Evolutionary conservation across 2,113 vertebrate genomes (phyloP).

Genomic region (Proterorhinus semilunaris): DNA sequence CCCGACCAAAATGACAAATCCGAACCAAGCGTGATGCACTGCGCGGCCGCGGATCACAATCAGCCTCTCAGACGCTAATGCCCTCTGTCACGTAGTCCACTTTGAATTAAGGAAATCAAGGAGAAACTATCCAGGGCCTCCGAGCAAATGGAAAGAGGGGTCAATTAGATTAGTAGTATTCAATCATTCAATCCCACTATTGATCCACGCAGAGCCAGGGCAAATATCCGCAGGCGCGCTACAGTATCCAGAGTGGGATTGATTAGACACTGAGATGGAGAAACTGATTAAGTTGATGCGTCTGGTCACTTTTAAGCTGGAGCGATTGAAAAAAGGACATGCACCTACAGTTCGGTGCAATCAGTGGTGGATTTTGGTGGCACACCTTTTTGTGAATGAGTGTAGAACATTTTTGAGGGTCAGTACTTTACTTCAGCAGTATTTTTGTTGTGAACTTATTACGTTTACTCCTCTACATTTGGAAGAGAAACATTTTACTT

Average conservation of each 20-base stretch:
- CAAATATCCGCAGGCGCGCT: constrained; percentile 53
- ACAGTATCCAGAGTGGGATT: constrained; percentile 55
- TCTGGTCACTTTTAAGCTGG: constrained; percentile 30
- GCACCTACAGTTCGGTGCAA: background rate
- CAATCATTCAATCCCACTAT: constrained; percentile 66
- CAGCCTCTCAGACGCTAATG: constrained; percentile 42
- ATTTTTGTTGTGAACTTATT: too few species aligned
- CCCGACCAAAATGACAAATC: constrained; percentile 42
- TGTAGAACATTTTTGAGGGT: too few species aligned
- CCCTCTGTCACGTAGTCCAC: constrained; percentile 42
- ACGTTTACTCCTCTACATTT: too few species aligned
- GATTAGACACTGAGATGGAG: constrained; percentile 45
- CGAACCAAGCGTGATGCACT: constrained; percentile 35
- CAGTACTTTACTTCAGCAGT: too few species aligned
- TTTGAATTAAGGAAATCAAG: constrained; percentile 47
- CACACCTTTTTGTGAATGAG: too few species aligned
- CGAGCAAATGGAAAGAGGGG: constrained; percentile 40
- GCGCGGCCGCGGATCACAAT: constrained; percentile 50
- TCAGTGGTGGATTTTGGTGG: background rate
- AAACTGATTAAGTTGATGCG: constrained; percentile 38
- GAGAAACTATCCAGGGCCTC: constrained; percentile 42
- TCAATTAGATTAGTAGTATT: constrained; percentile 65
- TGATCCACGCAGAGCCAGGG: constrained; percentile 46
- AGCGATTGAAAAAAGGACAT: background rate
- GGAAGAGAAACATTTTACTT: too few species aligned